These are phyloP conservation scores for Polypterus senegalus DNA, from an alignment of 2,113 vertebrate species.

Conservation along the genomic window DNA sequence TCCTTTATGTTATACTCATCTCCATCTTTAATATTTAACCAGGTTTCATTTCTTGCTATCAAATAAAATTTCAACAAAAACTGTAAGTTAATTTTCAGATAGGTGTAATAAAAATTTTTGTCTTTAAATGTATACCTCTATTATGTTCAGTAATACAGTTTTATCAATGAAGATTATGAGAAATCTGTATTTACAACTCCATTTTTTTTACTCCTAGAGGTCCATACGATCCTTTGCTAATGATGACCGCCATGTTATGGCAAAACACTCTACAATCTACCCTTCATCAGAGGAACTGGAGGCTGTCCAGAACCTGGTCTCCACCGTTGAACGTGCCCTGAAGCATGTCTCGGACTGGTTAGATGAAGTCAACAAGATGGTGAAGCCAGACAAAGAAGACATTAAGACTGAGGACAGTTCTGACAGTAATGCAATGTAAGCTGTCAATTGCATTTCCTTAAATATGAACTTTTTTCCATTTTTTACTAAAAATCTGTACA, in stretches of 20 bases:
- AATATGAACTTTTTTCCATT: neutral
- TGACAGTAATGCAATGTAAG: constrained; percentile 69
- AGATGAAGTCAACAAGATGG: constrained; percentile 62
- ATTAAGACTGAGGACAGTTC: constrained; percentile 51
- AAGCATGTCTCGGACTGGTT: constrained; percentile 96
- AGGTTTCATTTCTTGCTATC: too few relatives aligned
- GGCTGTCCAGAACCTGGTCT: constrained; percentile 93
- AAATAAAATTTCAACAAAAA: too few relatives aligned
- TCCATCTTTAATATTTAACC: too few relatives aligned
- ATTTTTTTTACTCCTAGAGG: constrained; percentile 54
- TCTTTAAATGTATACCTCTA: too few relatives aligned
- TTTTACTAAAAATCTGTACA: neutral
- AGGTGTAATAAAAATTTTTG: too few relatives aligned
- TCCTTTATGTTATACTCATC: too few relatives aligned
- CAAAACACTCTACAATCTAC: constrained; percentile 95
- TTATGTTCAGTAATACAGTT: too few relatives aligned
- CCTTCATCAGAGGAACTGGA: constrained; percentile 90
- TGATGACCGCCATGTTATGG: constrained; percentile 97
- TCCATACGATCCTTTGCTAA: constrained; percentile 96
- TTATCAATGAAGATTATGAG: too few relatives aligned
- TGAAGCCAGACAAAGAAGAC: constrained; percentile 39
- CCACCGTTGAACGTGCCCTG: constrained; percentile 89
- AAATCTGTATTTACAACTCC: too few relatives aligned
- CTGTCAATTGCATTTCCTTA: constrained; percentile 18
- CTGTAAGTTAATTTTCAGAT: too few relatives aligned